Base-by-base conservation (phyloP, 1,140 invertebrate genomes). In the Megalopta genalis region DNA sequence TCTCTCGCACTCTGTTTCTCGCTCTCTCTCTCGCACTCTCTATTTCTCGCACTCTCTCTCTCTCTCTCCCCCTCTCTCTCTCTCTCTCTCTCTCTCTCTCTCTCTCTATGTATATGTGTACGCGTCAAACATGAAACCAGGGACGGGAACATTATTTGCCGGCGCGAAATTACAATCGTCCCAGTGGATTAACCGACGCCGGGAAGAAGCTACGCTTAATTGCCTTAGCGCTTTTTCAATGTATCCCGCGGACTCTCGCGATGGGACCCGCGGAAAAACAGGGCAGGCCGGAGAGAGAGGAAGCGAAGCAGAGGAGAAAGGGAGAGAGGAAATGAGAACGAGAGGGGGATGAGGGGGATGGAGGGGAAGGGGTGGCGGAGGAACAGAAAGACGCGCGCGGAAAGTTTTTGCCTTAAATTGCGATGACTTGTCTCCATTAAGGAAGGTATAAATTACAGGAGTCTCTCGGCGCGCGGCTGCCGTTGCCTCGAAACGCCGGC, bases 371-470 rank as follows among this genome's bases (percentile, higher is more conserved):
- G n/a, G n/a, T n/a, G 37, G 9, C 12, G 52, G 21, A 64, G 54
- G 54, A 25, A 32, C 66, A 69, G 71, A 82, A 80, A 80, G 77
- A 71, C 74, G 79, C 14, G 54, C 54, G 54, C 21, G n/a, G 52
- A 37, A 77, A 77, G 68, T 85, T 85, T 84, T 85, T 82, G 69
- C 70, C 78, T 71, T 59, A 75, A 83, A 85, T 86, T 59, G 80
- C 84, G 70, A 82, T 73, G 68, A 76, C 68, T 86, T 70, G 75
- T 85, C 72, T 66, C 68, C 81, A 69, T 84, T 86, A 81, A 81
- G 73, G 77, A 62, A 52, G 68, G 70, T 76, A 86, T 86, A 86
- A 86, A 86, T 86, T 86, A 75, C 57, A 52, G 27, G 60, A 75
- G 54, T 64, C 69, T 70, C 73, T 70, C 60, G 65, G 49, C 49